Evolutionary conservation across 2,113 vertebrate species (phyloP), one percentile per base, ranked within the genome.

Genomic region (Pachyramphus minor): DNA sequence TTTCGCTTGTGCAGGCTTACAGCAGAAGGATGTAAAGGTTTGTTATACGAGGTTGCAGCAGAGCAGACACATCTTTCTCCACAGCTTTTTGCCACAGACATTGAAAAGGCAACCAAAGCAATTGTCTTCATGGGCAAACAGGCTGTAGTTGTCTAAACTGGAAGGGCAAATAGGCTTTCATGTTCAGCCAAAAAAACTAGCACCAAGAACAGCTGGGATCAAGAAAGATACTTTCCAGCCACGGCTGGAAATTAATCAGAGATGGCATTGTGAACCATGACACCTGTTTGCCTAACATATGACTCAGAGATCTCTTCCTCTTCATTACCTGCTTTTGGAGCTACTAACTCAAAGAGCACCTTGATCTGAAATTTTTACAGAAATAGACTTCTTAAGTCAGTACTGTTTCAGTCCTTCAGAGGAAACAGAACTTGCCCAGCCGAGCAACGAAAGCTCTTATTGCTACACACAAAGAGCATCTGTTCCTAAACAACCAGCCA

Each of bases 231-330:
- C 23, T 87, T 95, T 68, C 3, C 6, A 60, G n/a, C 21, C 19
- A 7, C 14, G 30, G 15, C 27, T 87, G 15, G 27, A 85, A 41
- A 12, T 35, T 72, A 45, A 31, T 62, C 45, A 81, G 69, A 82
- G 15, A 33, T n/a, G n/a, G 20, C n/a, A 49, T 27, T 8, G 10
- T 22, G 37, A 79, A 15, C 49, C n/a, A 9, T 2, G 35, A 28
- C 33, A 33, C 28, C 0, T 0, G 12, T 69, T 55, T 69, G n/a
- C 41, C 35, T 42, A 86, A n/a, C 0, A 1, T 16, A 21, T 24
- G 28, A 64, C 33, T 83, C 66, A 62, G 69, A 67, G 20, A 11
- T 22, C 42, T 14, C 59, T 93, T 82, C 25, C 15, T 91, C 45
- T 76, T 67, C 33, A 45, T 62, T 30, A 45, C 16, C 19, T 59